phyloP scores from a whole-genome alignment of 1,140 invertebrate species.

The Bombus superbus region DNA sequence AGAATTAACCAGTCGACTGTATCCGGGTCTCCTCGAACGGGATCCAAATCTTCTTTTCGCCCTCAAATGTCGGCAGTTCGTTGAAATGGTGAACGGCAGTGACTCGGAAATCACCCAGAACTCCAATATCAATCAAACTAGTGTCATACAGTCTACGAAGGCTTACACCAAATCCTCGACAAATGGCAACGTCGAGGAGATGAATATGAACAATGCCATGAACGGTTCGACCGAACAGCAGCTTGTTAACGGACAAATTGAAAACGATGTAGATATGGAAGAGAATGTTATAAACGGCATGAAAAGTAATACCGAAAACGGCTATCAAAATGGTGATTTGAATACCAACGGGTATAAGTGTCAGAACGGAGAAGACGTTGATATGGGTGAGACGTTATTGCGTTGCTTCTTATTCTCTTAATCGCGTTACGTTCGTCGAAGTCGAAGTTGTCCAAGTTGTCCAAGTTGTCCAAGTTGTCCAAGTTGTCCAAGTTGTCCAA shows the following conservation, averaged over 20 bases:
- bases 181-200: conserved; percentile 81
- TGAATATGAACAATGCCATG: conserved; percentile 78
- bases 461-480: no score
- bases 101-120: conserved; percentile 87
- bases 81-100: conserved; percentile 96
- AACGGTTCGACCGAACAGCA: conserved; percentile 77
- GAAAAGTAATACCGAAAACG: conserved; percentile 80
- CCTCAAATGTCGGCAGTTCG: conserved; percentile 98
- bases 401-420: neutral
- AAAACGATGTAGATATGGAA: conserved; percentile 82
- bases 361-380: conserved; percentile 85
- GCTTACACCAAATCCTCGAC: conserved; percentile 83
- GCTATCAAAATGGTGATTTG: conserved; percentile 87
- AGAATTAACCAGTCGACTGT: conserved; percentile 92
- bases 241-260: conserved; percentile 79
- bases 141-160: conserved; percentile 90
- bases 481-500: no score
- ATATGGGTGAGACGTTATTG: conserved; percentile 84
- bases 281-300: conserved; percentile 77
- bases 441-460: no score
- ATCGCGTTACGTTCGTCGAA: neutral
- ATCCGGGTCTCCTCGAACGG: conserved; percentile 94
- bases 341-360: conserved; percentile 79
- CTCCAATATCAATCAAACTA: conserved; percentile 85
- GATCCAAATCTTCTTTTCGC: conserved; percentile 96